Evolutionary conservation across 2,113 vertebrate species (phyloP).

Genomic region (Scytalopus superciliaris): DNA sequence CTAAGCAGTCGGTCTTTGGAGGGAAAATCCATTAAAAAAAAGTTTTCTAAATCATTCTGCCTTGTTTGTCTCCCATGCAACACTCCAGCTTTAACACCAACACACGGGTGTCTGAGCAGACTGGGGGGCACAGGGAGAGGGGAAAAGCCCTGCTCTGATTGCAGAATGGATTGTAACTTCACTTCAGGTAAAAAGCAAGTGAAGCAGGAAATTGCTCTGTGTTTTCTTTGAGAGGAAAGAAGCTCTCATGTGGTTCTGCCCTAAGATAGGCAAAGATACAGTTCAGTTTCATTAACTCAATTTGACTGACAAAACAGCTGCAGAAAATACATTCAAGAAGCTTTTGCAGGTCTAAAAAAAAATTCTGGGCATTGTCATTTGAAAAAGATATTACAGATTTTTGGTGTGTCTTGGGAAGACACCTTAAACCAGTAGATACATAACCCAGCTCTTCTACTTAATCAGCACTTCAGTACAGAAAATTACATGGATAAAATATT

Average conservation of each 20-base stretch:
- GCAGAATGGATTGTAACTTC: slow-evolving; percentile 28
- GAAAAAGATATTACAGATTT: neutral
- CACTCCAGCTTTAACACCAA: neutral
- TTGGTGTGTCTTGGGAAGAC: neutral
- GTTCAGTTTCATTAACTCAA: neutral
- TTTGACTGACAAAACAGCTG: slow-evolving; percentile 46
- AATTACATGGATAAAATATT: neutral
- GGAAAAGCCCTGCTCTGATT: slow-evolving; percentile 21
- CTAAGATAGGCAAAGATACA: neutral
- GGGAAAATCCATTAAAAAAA: neutral
- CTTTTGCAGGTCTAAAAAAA: neutral
- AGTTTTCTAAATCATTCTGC: neutral
- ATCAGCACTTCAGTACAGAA: neutral
- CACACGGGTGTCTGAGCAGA: neutral
- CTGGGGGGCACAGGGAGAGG: neutral
- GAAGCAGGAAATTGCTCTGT: slow-evolving; percentile 60
- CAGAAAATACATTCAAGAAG: neutral
- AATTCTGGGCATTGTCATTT: neutral
- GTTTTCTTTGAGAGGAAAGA: slow-evolving; percentile 41
- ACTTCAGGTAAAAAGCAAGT: slow-evolving; percentile 43
- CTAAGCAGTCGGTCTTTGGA: neutral
- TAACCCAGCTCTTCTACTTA: neutral
- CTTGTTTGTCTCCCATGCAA: neutral
- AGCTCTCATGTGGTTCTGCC: slow-evolving; percentile 27
- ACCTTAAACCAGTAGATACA: neutral